phyloP scores from a whole-genome alignment of 1,140 invertebrate species.

The Daktulosphaira vitifoliae region DNA sequence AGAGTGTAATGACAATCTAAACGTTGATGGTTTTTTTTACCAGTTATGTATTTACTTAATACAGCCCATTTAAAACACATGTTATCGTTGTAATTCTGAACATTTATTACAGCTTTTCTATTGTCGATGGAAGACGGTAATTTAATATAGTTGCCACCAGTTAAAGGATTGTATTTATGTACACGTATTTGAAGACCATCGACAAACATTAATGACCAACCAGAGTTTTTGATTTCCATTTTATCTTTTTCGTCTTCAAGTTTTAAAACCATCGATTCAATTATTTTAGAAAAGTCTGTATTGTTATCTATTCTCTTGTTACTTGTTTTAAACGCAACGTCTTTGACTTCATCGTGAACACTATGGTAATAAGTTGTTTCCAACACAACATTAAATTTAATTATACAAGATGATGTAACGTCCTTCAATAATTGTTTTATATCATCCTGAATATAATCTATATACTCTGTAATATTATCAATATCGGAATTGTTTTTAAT shows the following conservation, averaged over 20 bases:
- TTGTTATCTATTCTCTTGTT: too few relatives aligned
- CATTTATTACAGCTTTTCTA: constrained; percentile 11
- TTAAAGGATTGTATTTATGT: not conserved
- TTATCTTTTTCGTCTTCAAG: not conserved
- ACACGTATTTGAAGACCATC: not conserved
- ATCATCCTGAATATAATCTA: too few relatives aligned
- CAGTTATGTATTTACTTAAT: not conserved
- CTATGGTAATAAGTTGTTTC: too few relatives aligned
- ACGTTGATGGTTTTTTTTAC: not conserved
- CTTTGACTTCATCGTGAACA: too few relatives aligned
- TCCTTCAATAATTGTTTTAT: too few relatives aligned
- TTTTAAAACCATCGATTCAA: too few relatives aligned
- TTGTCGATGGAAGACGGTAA: not conserved
- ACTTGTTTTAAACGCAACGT: too few relatives aligned
- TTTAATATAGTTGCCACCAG: not conserved
- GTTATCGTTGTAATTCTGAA: not conserved
- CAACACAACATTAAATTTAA: too few relatives aligned
- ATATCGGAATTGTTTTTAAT: too few relatives aligned
- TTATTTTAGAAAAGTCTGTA: too few relatives aligned
- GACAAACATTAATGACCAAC: not conserved
- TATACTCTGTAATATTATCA: too few relatives aligned
- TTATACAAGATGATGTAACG: too few relatives aligned
- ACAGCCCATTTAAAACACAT: not conserved
- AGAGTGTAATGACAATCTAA: not conserved
- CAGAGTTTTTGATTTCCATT: not conserved